A percentile compares a stretch with the other conserved stretches of the same genome.
phyloP scores from a whole-genome alignment of 2,797 vertebrate genomes.

The Enteromius paludinosus region DNA sequence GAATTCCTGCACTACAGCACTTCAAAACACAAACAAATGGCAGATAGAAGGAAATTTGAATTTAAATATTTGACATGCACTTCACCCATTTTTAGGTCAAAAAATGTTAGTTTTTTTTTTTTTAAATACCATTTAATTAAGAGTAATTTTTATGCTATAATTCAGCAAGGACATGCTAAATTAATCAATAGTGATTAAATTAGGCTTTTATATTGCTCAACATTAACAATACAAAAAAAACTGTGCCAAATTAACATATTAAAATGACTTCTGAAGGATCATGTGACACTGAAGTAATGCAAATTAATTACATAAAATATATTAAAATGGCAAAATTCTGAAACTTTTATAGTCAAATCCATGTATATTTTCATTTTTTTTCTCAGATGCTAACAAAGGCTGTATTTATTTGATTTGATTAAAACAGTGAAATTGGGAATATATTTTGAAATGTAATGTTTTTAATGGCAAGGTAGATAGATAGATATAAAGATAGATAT shows the following conservation, averaged over 20 bases:
- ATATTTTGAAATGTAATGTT: background rate
- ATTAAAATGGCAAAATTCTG: background rate
- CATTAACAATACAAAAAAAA: background rate
- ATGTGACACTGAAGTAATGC: background rate
- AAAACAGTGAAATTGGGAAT: background rate
- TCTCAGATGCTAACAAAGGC: background rate
- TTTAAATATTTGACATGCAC: background rate
- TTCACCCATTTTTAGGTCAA: background rate
- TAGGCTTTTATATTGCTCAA: background rate
- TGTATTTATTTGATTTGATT: background rate
- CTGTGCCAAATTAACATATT: background rate
- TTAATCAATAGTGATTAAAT: background rate
- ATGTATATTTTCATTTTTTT: background rate
- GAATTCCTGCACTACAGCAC: background rate
- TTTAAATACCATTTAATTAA: too few relatives aligned
- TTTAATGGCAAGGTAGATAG: background rate
- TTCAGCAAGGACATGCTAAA: background rate
- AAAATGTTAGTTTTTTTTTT: too few relatives aligned
- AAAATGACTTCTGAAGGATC: background rate
- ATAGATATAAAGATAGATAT: too few relatives aligned
- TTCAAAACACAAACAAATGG: background rate
- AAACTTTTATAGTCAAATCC: background rate
- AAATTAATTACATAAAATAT: background rate
- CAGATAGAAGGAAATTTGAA: background rate
- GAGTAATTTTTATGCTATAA: background rate